Base-by-base conservation (phyloP, 1,140 invertebrate genomes). In the Magallana angulata region DNA sequence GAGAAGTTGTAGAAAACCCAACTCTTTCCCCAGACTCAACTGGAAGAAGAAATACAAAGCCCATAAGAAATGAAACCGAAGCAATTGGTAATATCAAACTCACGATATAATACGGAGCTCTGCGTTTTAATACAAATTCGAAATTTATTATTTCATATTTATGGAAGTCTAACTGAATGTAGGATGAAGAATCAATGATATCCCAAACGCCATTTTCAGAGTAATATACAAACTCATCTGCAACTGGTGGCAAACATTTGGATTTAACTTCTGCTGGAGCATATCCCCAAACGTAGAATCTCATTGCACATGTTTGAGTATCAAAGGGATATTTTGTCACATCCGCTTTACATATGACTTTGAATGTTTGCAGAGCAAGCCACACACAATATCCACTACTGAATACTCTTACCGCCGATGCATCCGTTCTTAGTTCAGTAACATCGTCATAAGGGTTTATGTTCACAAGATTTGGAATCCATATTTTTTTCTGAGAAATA, bases 331-430 rank as follows among this genome's bases (percentile, higher is more conserved):
- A 97, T n/a, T 96, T 94, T 16, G 94, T 94, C 58, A 97, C 94
- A 95, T 99, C 97, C 91, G 99, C 98, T 96, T 98, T 97, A 94
- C 98, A 99, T 95, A 98, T 89, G 97, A 84, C 62, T 5, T 68
- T 18, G 57, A 90, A 76, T 6, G 85, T 68, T 18, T 89, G 83
- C 1, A 60, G 59, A 12, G 88, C 76, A 84, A 7, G n/a, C 76
- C 83, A 90, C 7, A 7, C 11, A 7, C 84, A 85, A 3, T 36
- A 5, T 6, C 89, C 89, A 11, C 80, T 80, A 60, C 36, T 83
- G 2, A 14, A 14, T 3, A 76, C 36, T 9, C 56, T 7, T n/a
- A 85, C 71, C 16, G 57, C 30, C 3, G 80, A 30, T 9, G 57
- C 30, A 57, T 58, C 68, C 14, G 24, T 57, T 11, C 64, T 48